phyloP scores from a whole-genome alignment of 2,888 invertebrate species.

The Spodoptera exigua region DNA sequence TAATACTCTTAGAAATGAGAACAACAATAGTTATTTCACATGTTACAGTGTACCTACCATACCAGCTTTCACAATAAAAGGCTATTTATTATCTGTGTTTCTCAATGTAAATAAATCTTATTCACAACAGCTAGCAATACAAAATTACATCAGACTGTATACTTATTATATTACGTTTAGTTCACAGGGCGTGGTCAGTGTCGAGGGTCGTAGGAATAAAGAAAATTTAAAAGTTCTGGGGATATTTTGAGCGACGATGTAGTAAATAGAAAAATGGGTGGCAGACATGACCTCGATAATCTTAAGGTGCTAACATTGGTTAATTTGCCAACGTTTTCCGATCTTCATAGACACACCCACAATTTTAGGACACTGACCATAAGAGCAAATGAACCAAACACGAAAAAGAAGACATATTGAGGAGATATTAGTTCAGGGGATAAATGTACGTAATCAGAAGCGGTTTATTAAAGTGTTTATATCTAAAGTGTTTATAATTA shows the following conservation, averaged over 20 bases:
- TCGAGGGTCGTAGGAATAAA: constrained; percentile 32
- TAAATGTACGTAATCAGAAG: constrained; percentile 55
- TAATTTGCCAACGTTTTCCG: constrained; percentile 25
- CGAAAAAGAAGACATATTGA: constrained; percentile 37
- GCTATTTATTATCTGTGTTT: constrained; percentile 88
- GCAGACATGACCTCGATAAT: constrained; percentile 2
- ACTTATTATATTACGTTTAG: constrained; percentile 59
- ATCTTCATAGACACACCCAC: constrained; percentile 2
- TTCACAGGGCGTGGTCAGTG: constrained; percentile 67
- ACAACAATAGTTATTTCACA: constrained; percentile 89
- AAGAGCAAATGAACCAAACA: constrained; percentile 48
- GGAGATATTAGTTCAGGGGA: constrained; percentile 33
- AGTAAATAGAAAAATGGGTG: constrained; percentile 13
- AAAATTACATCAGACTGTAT: constrained; percentile 87
- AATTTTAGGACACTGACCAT: constrained; percentile 53
- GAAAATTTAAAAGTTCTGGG: constrained; percentile 30
- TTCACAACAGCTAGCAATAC: constrained; percentile 89
- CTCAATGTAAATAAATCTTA: constrained; percentile 88
- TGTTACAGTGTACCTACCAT: constrained; percentile 87
- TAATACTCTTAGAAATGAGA: constrained; percentile 90
- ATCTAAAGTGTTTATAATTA: constrained; percentile 60
- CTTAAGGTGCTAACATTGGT: constrained; percentile 16
- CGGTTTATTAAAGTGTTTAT: constrained; percentile 57
- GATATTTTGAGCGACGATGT: constrained; percentile 41
- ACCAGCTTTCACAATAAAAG: constrained; percentile 87